Percentiles rank a stretch among this genome's conserved stretches.
These are phyloP conservation scores for Neodontobutis hainanensis DNA, from an alignment of 2,113 vertebrate species.

Conservation along the genomic window DNA sequence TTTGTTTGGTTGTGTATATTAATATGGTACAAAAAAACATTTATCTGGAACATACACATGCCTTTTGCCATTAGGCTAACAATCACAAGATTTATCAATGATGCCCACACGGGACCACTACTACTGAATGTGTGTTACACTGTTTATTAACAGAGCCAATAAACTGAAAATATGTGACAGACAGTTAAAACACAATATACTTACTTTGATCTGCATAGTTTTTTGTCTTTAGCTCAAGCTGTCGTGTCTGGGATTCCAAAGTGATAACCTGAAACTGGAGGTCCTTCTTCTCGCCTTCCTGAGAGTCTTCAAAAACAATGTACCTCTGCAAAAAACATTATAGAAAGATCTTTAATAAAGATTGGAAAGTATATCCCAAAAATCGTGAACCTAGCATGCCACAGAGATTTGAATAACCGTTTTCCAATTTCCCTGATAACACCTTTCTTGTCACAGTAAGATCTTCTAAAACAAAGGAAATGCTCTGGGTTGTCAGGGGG, in stretches of 20 bases:
- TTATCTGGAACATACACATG: too few relatives aligned
- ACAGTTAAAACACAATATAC: slow-evolving; percentile 45
- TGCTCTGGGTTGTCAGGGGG: too few relatives aligned
- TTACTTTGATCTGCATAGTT: slow-evolving; percentile 98
- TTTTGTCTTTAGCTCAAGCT: slow-evolving; percentile 92
- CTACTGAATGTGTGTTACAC: neutral
- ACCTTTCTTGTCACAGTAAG: too few relatives aligned
- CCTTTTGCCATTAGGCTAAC: slow-evolving; percentile 21
- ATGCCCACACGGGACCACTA: slow-evolving; percentile 13
- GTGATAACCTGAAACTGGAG: slow-evolving; percentile 86
- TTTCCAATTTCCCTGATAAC: too few relatives aligned
- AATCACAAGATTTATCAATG: slow-evolving; percentile 38
- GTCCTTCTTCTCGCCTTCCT: slow-evolving; percentile 98
- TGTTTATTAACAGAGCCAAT: neutral
- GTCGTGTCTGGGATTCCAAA: slow-evolving; percentile 91
- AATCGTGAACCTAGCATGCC: too few relatives aligned
- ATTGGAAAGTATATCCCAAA: too few relatives aligned
- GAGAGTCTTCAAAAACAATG: slow-evolving; percentile 94
- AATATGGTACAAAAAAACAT: too few relatives aligned
- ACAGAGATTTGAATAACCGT: too few relatives aligned
- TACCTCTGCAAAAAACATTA: slow-evolving; percentile 84
- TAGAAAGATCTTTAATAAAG: neutral
- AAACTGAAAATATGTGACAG: neutral
- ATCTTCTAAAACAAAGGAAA: too few relatives aligned
- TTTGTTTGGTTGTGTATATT: too few relatives aligned